A percentile compares a stretch with the other conserved stretches of the same genome.
phyloP scores from a whole-genome alignment of 1,140 invertebrate genomes.

The Cyphomyrmex costatus region DNA sequence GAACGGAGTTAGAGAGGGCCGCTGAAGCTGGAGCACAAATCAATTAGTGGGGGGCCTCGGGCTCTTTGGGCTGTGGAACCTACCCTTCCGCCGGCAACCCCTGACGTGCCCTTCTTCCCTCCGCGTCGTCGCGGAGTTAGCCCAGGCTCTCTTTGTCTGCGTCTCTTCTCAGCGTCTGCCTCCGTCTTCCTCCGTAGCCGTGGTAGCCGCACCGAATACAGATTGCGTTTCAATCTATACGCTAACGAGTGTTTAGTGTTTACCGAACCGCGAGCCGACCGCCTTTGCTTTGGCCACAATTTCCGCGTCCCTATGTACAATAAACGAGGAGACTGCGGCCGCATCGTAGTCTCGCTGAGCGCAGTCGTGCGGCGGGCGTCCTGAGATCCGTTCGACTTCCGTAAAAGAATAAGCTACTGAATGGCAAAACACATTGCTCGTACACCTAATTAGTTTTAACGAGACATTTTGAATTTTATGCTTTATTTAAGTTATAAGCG shows the following conservation, averaged over 20 bases:
- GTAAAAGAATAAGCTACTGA: not conserved
- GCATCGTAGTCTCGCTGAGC: constrained; percentile 6
- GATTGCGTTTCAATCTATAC: constrained; percentile 86
- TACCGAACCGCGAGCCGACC: constrained; percentile 84
- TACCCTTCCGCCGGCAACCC: constrained; percentile 72
- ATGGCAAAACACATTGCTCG: not conserved
- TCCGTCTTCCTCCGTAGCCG: constrained; percentile 41
- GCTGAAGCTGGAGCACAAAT: constrained; percentile 72
- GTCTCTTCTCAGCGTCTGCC: constrained; percentile 54
- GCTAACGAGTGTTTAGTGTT: constrained; percentile 86
- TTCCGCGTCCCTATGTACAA: constrained; percentile 80
- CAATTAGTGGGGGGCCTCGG: constrained; percentile 78
- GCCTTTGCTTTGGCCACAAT: constrained; percentile 83
- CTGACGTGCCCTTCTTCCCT: constrained; percentile 59
- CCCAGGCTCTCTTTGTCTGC: constrained; percentile 58
- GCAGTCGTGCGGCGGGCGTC: not conserved
- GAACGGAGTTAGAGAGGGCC: constrained; percentile 65
- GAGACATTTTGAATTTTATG: not conserved
- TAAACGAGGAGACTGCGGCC: constrained; percentile 72
- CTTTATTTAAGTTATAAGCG: not conserved
- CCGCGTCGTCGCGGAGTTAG: constrained; percentile 65
- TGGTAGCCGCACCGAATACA: constrained; percentile 85
- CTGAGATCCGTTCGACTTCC: constrained; percentile 21
- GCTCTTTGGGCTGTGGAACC: constrained; percentile 73
- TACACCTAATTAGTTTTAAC: not conserved